Conservation (phyloP, 2,113 vertebrate species). For the Hypocryptadius cinnamomeus region DNA sequence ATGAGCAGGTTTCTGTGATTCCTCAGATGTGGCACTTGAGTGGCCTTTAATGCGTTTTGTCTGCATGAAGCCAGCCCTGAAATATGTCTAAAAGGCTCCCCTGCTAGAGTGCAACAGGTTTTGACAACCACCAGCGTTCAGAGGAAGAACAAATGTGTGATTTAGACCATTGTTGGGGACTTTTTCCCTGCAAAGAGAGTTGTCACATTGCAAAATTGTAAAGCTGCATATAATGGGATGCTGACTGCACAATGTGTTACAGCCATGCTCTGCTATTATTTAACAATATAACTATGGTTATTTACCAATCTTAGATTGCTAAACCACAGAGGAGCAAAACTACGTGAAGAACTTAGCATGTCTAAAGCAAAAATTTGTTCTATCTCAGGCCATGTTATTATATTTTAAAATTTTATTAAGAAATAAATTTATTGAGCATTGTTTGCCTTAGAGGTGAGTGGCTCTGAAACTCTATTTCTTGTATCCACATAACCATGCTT, state of each 20-base stretch:
- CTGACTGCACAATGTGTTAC: not conserved
- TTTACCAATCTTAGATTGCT: not conserved
- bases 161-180: not conserved
- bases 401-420: not conserved
- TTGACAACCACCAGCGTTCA: not conserved
- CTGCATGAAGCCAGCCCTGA: constrained; percentile 15
- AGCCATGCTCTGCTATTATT: not conserved
- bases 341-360: not conserved
- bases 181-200: not conserved
- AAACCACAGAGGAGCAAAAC: not conserved
- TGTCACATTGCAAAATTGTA: not conserved
- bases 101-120: constrained; percentile 19
- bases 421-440: not conserved
- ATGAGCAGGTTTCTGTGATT: not conserved
- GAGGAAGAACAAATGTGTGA: not conserved
- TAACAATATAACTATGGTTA: not conserved
- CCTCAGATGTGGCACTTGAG: not conserved
- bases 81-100: constrained; percentile 25
- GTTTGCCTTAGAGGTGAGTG: not conserved
- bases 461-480: not conserved
- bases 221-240: not conserved
- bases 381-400: not conserved
- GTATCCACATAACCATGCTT: not conserved
- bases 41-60: constrained; percentile 26
- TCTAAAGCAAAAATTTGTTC: not conserved